Conservation (phyloP, 2,888 invertebrate species). For the Diarsia dahlii region DNA sequence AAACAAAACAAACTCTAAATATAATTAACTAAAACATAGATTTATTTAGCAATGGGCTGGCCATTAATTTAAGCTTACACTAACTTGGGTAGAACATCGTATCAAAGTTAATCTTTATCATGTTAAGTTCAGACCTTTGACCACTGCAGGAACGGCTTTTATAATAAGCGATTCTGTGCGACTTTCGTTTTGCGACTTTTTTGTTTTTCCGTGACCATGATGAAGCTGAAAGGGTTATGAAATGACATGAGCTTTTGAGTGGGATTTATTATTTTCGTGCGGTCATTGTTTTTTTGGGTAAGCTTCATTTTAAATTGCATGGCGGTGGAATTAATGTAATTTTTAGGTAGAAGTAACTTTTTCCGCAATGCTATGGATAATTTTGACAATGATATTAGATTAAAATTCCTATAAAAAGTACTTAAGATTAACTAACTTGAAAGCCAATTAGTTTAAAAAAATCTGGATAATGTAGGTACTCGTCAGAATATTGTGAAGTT, state of each 20-base stretch:
- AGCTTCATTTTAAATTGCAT: neutral
- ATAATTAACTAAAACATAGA: conserved; percentile 39
- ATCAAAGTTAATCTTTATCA: conserved; percentile 79
- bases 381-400: too few relatives aligned
- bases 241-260: conserved; percentile 34
- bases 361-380: too few relatives aligned
- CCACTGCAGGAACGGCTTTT: conserved; percentile 67
- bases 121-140: conserved; percentile 78
- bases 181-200: conserved; percentile 22
- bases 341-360: neutral
- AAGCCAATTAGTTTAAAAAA: neutral
- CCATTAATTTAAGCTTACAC: conserved; percentile 62
- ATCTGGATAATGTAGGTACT: neutral
- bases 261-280: conserved; percentile 1
- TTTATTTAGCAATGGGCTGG: conserved; percentile 35
- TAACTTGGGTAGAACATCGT: conserved; percentile 65
- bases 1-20: conserved; percentile 24
- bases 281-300: conserved; percentile 8
- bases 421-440: neutral
- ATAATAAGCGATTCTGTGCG: conserved; percentile 60
- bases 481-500: neutral
- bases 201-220: conserved; percentile 6
- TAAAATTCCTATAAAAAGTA: too few relatives aligned
- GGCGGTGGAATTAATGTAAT: neutral
- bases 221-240: conserved; percentile 36